phyloP scores from a whole-genome alignment of 1,140 invertebrate genomes.

The Arion vulgaris region DNA sequence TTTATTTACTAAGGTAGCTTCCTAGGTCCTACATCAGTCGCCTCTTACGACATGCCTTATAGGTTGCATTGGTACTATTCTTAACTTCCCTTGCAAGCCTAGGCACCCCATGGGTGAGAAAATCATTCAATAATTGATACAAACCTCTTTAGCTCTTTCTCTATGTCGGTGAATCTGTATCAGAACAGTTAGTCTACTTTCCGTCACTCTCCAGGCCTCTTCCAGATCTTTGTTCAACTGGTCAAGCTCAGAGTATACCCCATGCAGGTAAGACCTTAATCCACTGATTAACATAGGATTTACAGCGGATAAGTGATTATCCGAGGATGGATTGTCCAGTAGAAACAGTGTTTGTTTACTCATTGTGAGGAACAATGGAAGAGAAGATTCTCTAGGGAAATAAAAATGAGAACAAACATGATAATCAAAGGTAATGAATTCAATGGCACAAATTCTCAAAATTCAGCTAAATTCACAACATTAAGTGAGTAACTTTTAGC shows the following conservation, averaged over 20 bases:
- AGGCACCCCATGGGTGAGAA: too few relatives aligned
- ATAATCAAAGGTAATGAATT: too few relatives aligned
- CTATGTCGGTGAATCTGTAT: constrained; percentile 42
- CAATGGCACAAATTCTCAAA: too few relatives aligned
- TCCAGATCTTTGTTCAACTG: constrained; percentile 27
- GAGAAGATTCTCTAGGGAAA: constrained; percentile 17
- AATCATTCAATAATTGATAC: too few relatives aligned
- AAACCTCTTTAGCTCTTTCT: constrained; percentile 46
- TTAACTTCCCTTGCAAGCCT: too few relatives aligned
- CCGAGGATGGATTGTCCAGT: constrained; percentile 33
- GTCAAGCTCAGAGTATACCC: constrained; percentile 32
- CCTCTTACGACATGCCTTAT: too few relatives aligned
- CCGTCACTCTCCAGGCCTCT: constrained; percentile 38
- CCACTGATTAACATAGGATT: constrained; percentile 17
- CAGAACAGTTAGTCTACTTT: constrained; percentile 29
- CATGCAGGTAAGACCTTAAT: constrained; percentile 31
- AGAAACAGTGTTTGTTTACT: constrained; percentile 48
- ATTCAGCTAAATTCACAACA: too few relatives aligned
- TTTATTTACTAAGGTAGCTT: too few relatives aligned
- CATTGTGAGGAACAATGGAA: constrained; percentile 19
- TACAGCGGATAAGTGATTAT: constrained; percentile 9
- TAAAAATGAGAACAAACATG: neutral
- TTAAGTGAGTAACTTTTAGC: too few relatives aligned
- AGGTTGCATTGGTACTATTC: too few relatives aligned
- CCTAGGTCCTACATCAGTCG: too few relatives aligned